phyloP scores from a whole-genome alignment of 2,797 vertebrate species.

The Florisuga fusca region DNA sequence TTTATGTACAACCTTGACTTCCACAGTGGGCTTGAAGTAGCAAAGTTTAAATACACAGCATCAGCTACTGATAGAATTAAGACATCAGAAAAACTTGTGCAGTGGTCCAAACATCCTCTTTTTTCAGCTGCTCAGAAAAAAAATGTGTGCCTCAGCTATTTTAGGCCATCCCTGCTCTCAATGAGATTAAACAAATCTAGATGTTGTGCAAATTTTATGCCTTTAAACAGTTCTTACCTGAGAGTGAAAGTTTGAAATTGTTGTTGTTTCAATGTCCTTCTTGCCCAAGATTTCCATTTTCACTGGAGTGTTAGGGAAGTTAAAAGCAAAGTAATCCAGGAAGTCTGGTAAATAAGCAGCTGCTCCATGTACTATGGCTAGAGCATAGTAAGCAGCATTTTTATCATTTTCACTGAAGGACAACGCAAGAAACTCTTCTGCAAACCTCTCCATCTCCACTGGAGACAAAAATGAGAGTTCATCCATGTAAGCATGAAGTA shows the following conservation, averaged over 20 bases:
- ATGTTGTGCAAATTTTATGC: not conserved
- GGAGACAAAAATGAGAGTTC: constrained; percentile 92
- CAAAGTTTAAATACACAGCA: not conserved
- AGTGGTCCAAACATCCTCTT: not conserved
- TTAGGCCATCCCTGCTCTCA: not conserved
- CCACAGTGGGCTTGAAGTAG: no score
- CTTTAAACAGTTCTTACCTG: constrained; percentile 85
- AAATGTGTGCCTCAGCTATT: not conserved
- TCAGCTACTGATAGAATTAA: not conserved
- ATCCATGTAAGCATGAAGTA: constrained; percentile 96
- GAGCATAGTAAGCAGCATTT: constrained; percentile 90
- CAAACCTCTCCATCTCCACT: constrained; percentile 91
- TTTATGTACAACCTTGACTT: no score
- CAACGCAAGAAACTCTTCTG: constrained; percentile 92
- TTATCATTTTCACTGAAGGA: constrained; percentile 92
- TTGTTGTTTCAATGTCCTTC: constrained; percentile 99
- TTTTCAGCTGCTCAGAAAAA: not conserved
- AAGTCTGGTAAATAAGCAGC: constrained; percentile 97
- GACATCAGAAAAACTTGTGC: not conserved
- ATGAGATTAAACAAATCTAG: not conserved
- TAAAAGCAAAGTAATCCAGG: constrained; percentile 98
- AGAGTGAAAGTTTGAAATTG: constrained; percentile 97
- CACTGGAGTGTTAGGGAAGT: constrained; percentile 96
- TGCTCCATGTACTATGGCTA: constrained; percentile 94
- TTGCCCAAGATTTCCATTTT: constrained; percentile 99